Percentiles rank a stretch among this genome's conserved stretches.
Evolutionary conservation across 2,888 invertebrate genomes (phyloP).

Genomic region (Brachyptera putata): DNA sequence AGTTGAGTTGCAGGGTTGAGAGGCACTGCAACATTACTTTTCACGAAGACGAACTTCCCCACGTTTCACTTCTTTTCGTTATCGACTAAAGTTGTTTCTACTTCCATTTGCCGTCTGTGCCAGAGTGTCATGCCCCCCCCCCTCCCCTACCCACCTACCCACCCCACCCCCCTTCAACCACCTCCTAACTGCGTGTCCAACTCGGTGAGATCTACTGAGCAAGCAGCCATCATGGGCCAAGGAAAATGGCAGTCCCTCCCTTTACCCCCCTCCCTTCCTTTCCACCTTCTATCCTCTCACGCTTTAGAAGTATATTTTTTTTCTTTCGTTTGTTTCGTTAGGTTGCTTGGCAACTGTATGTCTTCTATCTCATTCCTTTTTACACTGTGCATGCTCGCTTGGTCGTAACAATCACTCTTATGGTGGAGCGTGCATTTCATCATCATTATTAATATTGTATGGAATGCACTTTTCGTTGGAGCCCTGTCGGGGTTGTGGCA

Average conservation of each 20-base stretch:
- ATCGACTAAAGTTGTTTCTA: background rate
- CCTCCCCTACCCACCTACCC: background rate
- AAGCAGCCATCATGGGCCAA: background rate
- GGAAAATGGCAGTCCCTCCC: background rate
- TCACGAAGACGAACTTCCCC: too few species aligned
- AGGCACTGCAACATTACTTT: too few species aligned
- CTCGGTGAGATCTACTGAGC: background rate
- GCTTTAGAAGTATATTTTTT: background rate
- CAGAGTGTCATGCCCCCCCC: background rate
- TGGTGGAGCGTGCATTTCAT: too few species aligned
- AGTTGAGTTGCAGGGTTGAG: too few species aligned
- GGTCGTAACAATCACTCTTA: too few species aligned
- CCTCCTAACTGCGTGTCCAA: background rate
- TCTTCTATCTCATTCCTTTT: slow-evolving; percentile 7
- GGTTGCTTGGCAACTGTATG: background rate
- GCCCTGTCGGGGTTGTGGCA: too few species aligned
- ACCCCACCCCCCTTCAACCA: background rate
- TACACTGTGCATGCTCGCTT: too few species aligned
- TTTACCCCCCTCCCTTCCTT: background rate
- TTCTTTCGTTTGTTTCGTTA: background rate
- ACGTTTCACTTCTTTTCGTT: too few species aligned
- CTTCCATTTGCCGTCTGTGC: slow-evolving; percentile 2
- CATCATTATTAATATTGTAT: too few species aligned
- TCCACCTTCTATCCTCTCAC: background rate
- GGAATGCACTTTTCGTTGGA: too few species aligned